Evolutionary conservation across 2,888 invertebrate genomes (phyloP).

Genomic region (Eledone cirrhosa): DNA sequence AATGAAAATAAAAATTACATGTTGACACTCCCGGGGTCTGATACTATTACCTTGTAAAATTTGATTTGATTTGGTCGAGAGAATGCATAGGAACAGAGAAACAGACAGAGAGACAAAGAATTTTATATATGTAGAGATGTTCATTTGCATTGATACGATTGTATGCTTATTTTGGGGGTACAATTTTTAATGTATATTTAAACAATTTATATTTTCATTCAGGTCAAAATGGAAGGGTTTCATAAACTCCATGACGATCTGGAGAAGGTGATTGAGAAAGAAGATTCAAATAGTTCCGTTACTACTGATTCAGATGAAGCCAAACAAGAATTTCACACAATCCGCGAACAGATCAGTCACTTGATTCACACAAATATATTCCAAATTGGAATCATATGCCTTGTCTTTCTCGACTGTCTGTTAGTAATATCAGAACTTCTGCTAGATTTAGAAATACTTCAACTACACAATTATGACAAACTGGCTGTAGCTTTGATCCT

Average conservation of each 20-base stretch:
- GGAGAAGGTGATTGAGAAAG: slow-evolving; percentile 63
- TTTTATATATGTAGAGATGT: no score
- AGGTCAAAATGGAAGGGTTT: slow-evolving; percentile 64
- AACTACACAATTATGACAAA: slow-evolving; percentile 45
- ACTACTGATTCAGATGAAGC: slow-evolving; percentile 61
- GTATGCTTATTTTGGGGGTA: not conserved
- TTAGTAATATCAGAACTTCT: slow-evolving; percentile 67
- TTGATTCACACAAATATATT: slow-evolving; percentile 59
- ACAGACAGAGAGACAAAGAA: no score
- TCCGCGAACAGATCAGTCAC: slow-evolving; percentile 49
- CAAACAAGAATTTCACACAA: slow-evolving; percentile 45
- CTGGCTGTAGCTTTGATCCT: slow-evolving; percentile 57
- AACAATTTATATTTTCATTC: slow-evolving; percentile 31
- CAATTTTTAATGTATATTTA: not conserved
- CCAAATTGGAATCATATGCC: slow-evolving; percentile 62
- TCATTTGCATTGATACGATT: not conserved
- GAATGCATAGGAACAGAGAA: no score
- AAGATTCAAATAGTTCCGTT: slow-evolving; percentile 59
- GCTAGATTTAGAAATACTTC: slow-evolving; percentile 63
- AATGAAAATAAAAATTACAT: no score
- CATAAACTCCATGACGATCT: slow-evolving; percentile 63
- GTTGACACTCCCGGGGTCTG: no score
- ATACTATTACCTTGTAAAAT: no score
- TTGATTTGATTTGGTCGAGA: no score
- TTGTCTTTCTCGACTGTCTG: slow-evolving; percentile 66